Percentiles rank a stretch among this genome's conserved stretches.
These are phyloP conservation scores for Oceanodroma leucorhoa DNA, from an alignment of 2,797 vertebrate species.

Conservation along the genomic window DNA sequence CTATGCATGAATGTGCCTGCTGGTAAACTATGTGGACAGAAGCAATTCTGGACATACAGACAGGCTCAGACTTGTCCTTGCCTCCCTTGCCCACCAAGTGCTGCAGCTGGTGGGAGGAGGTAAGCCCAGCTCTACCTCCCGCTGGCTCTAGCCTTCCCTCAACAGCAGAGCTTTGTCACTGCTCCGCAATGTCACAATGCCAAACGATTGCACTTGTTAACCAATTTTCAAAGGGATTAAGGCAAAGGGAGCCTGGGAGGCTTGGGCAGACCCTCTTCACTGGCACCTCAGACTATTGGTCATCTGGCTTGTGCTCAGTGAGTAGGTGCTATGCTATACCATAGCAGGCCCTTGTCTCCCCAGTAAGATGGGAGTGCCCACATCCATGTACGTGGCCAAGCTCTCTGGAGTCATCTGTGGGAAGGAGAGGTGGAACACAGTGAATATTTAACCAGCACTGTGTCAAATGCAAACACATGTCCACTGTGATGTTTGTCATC, in stretches of 20 bases:
- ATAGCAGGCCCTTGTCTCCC: not conserved
- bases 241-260: not conserved
- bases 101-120: not conserved
- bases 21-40: not conserved
- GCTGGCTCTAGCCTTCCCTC: not conserved
- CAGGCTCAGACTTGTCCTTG: not conserved
- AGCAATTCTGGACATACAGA: not conserved
- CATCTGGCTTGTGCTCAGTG: not conserved
- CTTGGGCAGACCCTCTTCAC: not conserved
- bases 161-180: not conserved
- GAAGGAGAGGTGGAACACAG: not conserved
- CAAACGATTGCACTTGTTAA: not conserved
- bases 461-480: constrained; percentile 12
- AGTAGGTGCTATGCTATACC: not conserved
- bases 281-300: not conserved
- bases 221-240: not conserved
- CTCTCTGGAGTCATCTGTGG: not conserved
- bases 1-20: not conserved
- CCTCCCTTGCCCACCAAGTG: not conserved
- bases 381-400: not conserved
- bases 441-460: constrained; percentile 28
- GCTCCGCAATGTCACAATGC: not conserved
- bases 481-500: not conserved
- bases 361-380: not conserved
- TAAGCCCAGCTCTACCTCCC: not conserved